phyloP scores from a whole-genome alignment of 2,113 vertebrate species.

The Scatophagus argus region DNA sequence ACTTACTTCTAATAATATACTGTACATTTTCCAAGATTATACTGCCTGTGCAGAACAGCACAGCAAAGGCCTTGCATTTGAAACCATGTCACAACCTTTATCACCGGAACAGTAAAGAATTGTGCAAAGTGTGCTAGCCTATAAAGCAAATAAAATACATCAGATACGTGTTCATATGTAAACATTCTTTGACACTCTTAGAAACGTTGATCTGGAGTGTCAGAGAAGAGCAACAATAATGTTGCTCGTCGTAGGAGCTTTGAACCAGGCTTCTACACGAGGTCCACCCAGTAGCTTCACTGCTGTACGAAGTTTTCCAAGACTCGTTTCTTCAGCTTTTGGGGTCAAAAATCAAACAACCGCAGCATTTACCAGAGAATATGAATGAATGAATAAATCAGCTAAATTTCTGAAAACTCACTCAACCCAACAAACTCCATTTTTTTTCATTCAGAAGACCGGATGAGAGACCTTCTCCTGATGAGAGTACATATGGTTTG shows the following conservation, averaged over 20 bases:
- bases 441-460: background rate
- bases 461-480: background rate
- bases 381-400: background rate
- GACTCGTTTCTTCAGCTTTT: background rate
- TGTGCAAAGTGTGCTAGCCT: slow-evolving; percentile 70
- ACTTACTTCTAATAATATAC: slow-evolving; percentile 72
- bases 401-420: background rate
- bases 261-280: background rate
- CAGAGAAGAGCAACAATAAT: slow-evolving; percentile 6
- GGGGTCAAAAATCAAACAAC: slow-evolving; percentile 13
- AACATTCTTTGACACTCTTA: slow-evolving; percentile 52
- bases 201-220: slow-evolving; percentile 42
- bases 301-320: background rate
- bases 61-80: slow-evolving; percentile 45
- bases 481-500: background rate
- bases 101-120: slow-evolving; percentile 49
- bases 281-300: background rate
- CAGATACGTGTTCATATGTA: slow-evolving; percentile 51
- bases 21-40: slow-evolving; percentile 66
- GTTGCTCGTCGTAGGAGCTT: background rate
- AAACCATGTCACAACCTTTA: slow-evolving; percentile 65
- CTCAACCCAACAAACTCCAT: background rate
- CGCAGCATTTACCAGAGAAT: background rate
- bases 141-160: slow-evolving; percentile 30
- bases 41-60: slow-evolving; percentile 40